These are phyloP conservation scores for Xiphias gladius DNA, from an alignment of 2,113 vertebrate genomes.

Conservation along the genomic window DNA sequence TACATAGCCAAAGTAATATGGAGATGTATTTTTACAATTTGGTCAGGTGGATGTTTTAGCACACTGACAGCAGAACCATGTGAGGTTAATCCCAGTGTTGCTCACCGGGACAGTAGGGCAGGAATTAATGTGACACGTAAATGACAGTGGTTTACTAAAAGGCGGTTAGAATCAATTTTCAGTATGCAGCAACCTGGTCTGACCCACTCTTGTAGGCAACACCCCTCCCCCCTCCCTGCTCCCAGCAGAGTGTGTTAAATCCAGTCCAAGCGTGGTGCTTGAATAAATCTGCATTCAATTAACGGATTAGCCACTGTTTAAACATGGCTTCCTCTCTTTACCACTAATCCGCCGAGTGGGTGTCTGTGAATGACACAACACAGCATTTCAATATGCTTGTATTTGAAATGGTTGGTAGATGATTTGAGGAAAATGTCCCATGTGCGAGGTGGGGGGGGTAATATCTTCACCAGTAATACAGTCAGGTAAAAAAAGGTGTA, in stretches of 20 bases:
- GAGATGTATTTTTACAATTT: slow-evolving; percentile 57
- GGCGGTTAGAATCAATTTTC: slow-evolving; percentile 80
- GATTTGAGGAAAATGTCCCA: slow-evolving; percentile 34
- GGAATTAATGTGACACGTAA: slow-evolving; percentile 73
- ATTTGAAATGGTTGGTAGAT: slow-evolving; percentile 39
- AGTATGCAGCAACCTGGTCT: slow-evolving; percentile 62
- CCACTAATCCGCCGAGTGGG: slow-evolving; percentile 81
- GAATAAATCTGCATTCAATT: slow-evolving; percentile 89
- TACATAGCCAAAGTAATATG: slow-evolving; percentile 55
- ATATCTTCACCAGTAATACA: slow-evolving; percentile 33
- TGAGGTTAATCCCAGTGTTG: slow-evolving; percentile 67
- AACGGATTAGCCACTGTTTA: slow-evolving; percentile 85
- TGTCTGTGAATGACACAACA: slow-evolving; percentile 74
- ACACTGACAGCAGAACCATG: slow-evolving; percentile 29
- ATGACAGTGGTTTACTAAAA: slow-evolving; percentile 78
- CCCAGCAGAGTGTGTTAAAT: slow-evolving; percentile 78
- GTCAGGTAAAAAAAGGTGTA: slow-evolving; percentile 24
- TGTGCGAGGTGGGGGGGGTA: slow-evolving; percentile 3
- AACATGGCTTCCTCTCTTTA: slow-evolving; percentile 79
- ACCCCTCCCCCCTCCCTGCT: slow-evolving; percentile 46
- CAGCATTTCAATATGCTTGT: slow-evolving; percentile 49
- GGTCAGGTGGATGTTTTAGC: slow-evolving; percentile 47
- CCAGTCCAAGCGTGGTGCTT: slow-evolving; percentile 79
- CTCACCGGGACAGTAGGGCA: slow-evolving; percentile 47
- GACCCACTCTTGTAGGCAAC: slow-evolving; percentile 67